phyloP scores from a whole-genome alignment of 2,113 vertebrate species.

The Chunga burmeisteri region DNA sequence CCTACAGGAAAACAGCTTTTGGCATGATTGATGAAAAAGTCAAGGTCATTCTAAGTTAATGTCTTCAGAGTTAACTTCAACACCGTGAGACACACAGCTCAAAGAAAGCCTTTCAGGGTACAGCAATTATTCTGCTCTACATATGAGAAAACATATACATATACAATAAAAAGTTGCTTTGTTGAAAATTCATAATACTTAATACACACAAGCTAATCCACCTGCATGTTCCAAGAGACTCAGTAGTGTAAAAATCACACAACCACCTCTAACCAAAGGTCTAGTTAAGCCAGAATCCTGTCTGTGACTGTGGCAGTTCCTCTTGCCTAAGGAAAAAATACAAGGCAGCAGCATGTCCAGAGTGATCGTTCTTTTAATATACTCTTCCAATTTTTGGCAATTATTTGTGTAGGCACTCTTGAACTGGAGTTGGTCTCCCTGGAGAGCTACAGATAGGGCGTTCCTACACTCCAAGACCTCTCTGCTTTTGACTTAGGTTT shows the following conservation, averaged over 20 bases:
- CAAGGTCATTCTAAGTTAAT: constrained; percentile 11
- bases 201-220: not conserved
- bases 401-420: not conserved
- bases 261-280: not conserved
- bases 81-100: not conserved
- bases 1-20: constrained; percentile 20
- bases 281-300: not conserved
- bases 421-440: not conserved
- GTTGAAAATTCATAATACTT: not conserved
- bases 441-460: not conserved
- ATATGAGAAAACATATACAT: not conserved
- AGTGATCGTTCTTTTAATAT: not conserved
- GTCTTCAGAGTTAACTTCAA: not conserved
- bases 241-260: not conserved
- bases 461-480: not conserved
- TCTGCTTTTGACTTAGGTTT: not conserved
- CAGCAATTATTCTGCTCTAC: not conserved
- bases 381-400: not conserved
- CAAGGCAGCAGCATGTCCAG: not conserved
- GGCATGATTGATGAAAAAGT: constrained; percentile 7
- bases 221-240: not conserved
- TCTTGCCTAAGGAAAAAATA: not conserved
- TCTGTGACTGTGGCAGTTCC: not conserved
- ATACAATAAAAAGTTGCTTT: not conserved
- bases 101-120: not conserved